Conservation (phyloP, 1,140 invertebrate species). For the Sycobia sp. region DNA sequence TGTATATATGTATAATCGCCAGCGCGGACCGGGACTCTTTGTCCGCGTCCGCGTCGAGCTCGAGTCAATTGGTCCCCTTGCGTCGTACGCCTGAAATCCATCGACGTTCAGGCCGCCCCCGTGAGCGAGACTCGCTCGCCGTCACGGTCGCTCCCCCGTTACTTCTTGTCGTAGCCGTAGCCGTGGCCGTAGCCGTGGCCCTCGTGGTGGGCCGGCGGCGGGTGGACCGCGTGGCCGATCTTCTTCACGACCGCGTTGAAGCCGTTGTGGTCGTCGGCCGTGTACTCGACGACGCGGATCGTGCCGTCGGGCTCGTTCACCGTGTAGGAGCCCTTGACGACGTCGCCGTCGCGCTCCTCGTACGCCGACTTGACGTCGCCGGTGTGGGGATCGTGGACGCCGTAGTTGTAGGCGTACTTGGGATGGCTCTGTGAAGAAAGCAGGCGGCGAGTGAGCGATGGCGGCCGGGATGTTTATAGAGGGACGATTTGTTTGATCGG, state of each 20-base stretch:
- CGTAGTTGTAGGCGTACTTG: conserved; percentile 58
- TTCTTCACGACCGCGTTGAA: conserved; percentile 59
- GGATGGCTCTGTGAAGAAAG: conserved; percentile 46
- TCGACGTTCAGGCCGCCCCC: not conserved
- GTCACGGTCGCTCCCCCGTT: not conserved
- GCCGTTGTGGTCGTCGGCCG: conserved; percentile 58
- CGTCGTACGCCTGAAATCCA: not conserved
- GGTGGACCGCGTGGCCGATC: conserved; percentile 54
- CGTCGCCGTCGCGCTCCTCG: conserved; percentile 58
- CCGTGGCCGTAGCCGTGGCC: conserved; percentile 33
- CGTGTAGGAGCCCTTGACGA: conserved; percentile 59
- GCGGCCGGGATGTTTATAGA: no score
- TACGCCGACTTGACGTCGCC: conserved; percentile 59
- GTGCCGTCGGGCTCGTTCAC: conserved; percentile 60
- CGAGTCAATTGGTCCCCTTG: not conserved
- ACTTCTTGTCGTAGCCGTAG: conserved; percentile 25
- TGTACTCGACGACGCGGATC: conserved; percentile 57
- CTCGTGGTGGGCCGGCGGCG: conserved; percentile 42
- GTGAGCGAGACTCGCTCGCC: not conserved
- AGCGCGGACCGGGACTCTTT: no score
- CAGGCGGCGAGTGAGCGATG: not conserved
- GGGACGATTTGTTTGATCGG: no score
- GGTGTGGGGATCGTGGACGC: conserved; percentile 57
- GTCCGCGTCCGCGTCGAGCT: no score
- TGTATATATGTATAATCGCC: no score